phyloP scores from a whole-genome alignment of 2,113 vertebrate genomes.

The Triplophysa tibetana region DNA sequence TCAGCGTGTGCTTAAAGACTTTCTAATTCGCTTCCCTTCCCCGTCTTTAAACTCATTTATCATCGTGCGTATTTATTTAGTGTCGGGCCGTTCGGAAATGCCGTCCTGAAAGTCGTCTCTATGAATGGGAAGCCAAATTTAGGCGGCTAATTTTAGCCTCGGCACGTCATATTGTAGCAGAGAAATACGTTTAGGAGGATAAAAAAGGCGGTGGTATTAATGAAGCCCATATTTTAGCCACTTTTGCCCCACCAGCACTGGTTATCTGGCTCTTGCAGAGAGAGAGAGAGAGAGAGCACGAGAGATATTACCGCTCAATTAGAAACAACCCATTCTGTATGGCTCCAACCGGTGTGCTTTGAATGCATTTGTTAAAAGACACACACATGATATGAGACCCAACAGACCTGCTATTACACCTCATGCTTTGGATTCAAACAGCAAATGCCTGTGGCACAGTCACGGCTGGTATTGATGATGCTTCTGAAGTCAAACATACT shows the following conservation, averaged over 20 bases:
- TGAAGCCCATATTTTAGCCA: conserved; percentile 43
- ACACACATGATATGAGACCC: neutral
- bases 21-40: conserved; percentile 2
- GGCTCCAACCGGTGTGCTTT: conserved; percentile 9
- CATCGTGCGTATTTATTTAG: conserved; percentile 14
- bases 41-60: conserved; percentile 9
- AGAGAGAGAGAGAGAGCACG: neutral
- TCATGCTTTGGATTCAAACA: conserved; percentile 17
- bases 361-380: neutral
- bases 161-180: conserved; percentile 39
- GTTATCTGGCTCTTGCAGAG: conserved; percentile 29
- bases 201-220: conserved; percentile 44
- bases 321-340: neutral
- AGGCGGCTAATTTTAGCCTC: conserved; percentile 41
- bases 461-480: neutral
- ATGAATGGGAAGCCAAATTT: conserved; percentile 38
- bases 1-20: neutral
- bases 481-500: conserved; percentile 1
- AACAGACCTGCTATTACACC: neutral
- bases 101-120: neutral
- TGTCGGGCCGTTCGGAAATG: conserved; percentile 11
- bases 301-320: conserved; percentile 10
- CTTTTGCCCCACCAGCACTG: conserved; percentile 16
- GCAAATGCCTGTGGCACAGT: neutral
- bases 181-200: conserved; percentile 46